A percentile compares a stretch with the other conserved stretches of the same genome.
Evolutionary conservation across 2,797 vertebrate species (phyloP).

Genomic region (Carcharodon carcharias): DNA sequence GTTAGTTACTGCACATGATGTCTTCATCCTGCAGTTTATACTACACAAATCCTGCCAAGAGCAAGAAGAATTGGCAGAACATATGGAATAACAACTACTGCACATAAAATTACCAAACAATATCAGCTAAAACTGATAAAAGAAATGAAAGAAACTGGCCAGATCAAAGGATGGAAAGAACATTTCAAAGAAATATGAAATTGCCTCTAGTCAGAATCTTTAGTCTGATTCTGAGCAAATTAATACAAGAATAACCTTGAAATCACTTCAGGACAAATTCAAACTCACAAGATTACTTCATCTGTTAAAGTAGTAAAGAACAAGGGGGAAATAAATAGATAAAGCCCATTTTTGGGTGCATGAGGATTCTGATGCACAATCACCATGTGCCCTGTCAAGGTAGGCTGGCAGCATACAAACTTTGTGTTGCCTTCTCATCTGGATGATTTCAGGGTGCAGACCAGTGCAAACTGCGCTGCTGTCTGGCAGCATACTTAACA

Average conservation of each 20-base stretch:
- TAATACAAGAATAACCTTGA: conserved; percentile 29
- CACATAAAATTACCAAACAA: not conserved
- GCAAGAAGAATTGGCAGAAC: not conserved
- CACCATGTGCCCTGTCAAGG: too few species aligned
- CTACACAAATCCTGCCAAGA: not conserved
- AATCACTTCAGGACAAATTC: conserved; percentile 8
- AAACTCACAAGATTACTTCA: conserved; percentile 11
- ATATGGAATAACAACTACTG: not conserved
- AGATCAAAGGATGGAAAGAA: conserved; percentile 17
- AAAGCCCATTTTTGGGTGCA: not conserved
- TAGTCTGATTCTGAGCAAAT: conserved; percentile 16
- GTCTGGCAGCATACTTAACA: too few species aligned
- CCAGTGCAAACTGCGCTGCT: not conserved
- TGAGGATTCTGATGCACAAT: not conserved
- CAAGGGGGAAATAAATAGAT: not conserved
- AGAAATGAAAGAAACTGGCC: conserved; percentile 16
- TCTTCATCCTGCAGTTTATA: too few species aligned
- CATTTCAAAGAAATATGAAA: conserved; percentile 25
- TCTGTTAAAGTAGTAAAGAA: not conserved
- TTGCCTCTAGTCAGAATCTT: conserved; percentile 11
- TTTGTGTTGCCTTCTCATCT: not conserved
- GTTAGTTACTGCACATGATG: not conserved
- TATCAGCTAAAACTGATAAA: not conserved
- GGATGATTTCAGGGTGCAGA: not conserved
- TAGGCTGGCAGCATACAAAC: not conserved